Evolutionary conservation across 2,797 vertebrate genomes (phyloP), one percentile per base, ranked within the genome.

Genomic region (Lepidocolaptes lacrymiger): DNA sequence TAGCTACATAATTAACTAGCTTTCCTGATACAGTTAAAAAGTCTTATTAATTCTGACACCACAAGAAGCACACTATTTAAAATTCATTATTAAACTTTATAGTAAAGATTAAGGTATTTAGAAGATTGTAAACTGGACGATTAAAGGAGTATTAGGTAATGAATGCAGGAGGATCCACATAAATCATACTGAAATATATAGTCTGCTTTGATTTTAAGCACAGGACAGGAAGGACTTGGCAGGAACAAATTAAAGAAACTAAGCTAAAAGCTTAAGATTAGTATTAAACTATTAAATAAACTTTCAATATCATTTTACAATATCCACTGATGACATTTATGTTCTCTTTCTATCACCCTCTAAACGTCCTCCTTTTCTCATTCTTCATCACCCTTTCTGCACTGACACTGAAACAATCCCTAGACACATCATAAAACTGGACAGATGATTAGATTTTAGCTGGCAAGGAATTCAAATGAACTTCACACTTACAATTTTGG

Each of bases 401-500:
- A 66, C 43, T 79, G 92, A 85, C 82, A 79, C 66, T 82, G 88
- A 74, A 95, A 85, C 91, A 75, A 87, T 86, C 93, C 91, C 43
- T 84, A 56, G 89, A 88, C 95, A 97, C 89, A 77, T 91, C 56
- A 82, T 92, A 85, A 92, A 91, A 92, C 75, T 19, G 82, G 85
- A 84, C 84, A 97, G 68, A 81, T 68, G 95, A 95, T 95, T 94
- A 94, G 85, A 95, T 95, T 90, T 88, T 86, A 88, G 43, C 36
- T 94, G 95, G 95, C 78, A 79, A 93, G 58, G 51, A 75, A 82
- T 89, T 95, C 75, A 75, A 72, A 67, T 68, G 56, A 97, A 95
- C 88, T 91, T 95, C 63, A 91, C 85, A 72, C 89, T 91, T 87
- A 51, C 0, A 24, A 66, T 94, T 94, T 86, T 89, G 92, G 95